Percentiles rank a stretch among this genome's conserved stretches.
These are phyloP conservation scores for Arion vulgaris DNA, from an alignment of 1,140 invertebrate genomes.

Conservation along the genomic window DNA sequence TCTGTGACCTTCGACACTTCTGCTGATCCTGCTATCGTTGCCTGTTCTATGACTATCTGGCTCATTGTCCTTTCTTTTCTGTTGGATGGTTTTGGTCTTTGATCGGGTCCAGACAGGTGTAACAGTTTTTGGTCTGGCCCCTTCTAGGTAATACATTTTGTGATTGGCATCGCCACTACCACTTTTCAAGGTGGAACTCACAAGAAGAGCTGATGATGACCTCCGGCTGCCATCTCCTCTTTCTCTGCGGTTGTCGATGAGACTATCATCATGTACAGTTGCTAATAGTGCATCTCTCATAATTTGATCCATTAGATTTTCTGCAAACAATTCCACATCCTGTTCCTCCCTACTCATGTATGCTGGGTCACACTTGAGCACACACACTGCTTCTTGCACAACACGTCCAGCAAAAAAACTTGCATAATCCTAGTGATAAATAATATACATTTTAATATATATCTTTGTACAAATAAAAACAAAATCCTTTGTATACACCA, in stretches of 20 bases:
- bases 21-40: too few relatives aligned
- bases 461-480: too few relatives aligned
- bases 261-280: not conserved
- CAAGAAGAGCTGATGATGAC: too few relatives aligned
- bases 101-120: not conserved
- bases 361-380: constrained; percentile 41
- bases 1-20: not conserved
- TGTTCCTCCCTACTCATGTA: constrained; percentile 33
- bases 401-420: constrained; percentile 44
- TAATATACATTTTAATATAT: not conserved
- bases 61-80: not conserved
- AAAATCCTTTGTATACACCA: not conserved
- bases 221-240: not conserved
- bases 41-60: too few relatives aligned
- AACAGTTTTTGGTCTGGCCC: not conserved
- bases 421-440: constrained; percentile 35
- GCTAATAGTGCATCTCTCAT: constrained; percentile 40
- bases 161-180: not conserved
- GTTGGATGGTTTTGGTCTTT: not conserved
- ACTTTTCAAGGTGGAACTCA: not conserved
- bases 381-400: constrained; percentile 47
- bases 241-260: not conserved
- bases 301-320: constrained; percentile 50
- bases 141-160: not conserved
- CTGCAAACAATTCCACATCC: constrained; percentile 52